Conservation (phyloP, 2,113 vertebrate genomes). For the Castor canadensis region DNA sequence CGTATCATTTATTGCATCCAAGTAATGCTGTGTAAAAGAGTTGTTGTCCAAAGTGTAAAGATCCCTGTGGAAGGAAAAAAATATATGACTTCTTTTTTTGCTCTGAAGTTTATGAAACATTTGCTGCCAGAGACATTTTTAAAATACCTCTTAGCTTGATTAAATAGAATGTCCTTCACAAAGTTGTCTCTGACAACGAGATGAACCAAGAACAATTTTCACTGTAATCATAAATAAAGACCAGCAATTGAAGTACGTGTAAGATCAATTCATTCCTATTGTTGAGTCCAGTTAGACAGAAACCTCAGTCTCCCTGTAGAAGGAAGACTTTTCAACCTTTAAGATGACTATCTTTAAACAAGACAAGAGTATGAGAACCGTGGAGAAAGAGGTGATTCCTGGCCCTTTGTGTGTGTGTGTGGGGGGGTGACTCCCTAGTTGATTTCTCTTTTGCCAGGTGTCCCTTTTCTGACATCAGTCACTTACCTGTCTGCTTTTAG, state of each 20-base stretch:
- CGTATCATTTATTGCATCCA: not conserved
- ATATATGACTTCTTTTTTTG: not conserved
- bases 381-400: not conserved
- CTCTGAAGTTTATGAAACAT: conserved; percentile 19
- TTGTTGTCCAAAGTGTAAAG: not conserved
- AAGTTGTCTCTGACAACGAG: conserved; percentile 17
- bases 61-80: not conserved
- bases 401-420: not conserved
- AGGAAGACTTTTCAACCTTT: not conserved
- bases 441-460: not conserved
- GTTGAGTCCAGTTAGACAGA: not conserved
- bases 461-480: not conserved
- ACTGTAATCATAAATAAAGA: conserved; percentile 20
- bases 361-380: not conserved
- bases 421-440: not conserved
- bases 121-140: conserved; percentile 39
- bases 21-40: not conserved
- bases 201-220: not conserved
- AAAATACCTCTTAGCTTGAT: conserved; percentile 47
- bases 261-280: not conserved
- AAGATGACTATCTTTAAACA: not conserved
- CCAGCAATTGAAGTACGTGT: conserved; percentile 1
- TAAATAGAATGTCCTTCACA: conserved; percentile 44
- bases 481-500: not conserved
- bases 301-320: not conserved